A percentile compares a stretch with the other conserved stretches of the same genome.
Conservation (phyloP, 2,888 invertebrate genomes). For the Dryobotodes eremita region DNA sequence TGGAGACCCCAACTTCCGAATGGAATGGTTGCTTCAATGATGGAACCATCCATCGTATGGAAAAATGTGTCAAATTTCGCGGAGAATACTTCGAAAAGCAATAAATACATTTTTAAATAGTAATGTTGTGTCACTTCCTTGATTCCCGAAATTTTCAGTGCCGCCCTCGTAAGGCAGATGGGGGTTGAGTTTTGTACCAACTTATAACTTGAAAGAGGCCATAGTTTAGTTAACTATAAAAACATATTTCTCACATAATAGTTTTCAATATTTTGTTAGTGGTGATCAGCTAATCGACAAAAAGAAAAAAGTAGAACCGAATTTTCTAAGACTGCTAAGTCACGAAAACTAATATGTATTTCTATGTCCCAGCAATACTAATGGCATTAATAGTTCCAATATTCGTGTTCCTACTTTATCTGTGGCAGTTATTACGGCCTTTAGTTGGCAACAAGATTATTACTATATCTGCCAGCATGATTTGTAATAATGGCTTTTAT, state of each 20-base stretch:
- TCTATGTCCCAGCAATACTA: constrained; percentile 39
- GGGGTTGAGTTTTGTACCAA: background rate
- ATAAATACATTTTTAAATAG: too few relatives aligned
- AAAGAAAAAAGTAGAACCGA: constrained; percentile 4
- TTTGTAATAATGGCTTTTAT: constrained; percentile 56
- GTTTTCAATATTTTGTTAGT: background rate
- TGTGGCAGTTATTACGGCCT: constrained; percentile 56
- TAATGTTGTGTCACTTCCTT: too few relatives aligned
- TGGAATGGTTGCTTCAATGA: too few relatives aligned
- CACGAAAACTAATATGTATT: constrained; percentile 39
- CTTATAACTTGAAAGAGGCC: background rate
- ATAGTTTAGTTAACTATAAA: background rate
- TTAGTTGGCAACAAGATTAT: constrained; percentile 53
- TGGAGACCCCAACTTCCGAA: too few relatives aligned
- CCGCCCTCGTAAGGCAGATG: too few relatives aligned
- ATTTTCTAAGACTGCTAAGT: constrained; percentile 5
- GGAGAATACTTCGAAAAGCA: too few relatives aligned
- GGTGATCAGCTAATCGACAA: background rate
- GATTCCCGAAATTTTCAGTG: too few relatives aligned
- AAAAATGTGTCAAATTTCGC: too few relatives aligned
- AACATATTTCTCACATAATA: background rate
- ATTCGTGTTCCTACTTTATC: constrained; percentile 53
- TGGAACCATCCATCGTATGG: too few relatives aligned
- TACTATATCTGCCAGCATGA: constrained; percentile 54
- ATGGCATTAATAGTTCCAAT: constrained; percentile 54